Conservation (phyloP, 2,888 invertebrate genomes). For the Protophormia terraenovae region DNA sequence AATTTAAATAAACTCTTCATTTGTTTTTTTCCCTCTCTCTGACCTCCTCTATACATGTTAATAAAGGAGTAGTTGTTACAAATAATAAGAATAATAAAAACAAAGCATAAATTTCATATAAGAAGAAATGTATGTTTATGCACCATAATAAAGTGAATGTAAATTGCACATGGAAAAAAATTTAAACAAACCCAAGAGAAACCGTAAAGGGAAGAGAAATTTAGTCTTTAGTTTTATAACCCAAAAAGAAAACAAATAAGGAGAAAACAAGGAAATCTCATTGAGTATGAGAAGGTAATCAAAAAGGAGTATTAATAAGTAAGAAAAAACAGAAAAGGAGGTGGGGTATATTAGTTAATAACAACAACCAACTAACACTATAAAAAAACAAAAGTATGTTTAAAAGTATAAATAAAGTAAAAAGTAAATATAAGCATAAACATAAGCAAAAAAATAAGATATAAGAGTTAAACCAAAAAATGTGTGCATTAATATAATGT, state of each 20-base stretch:
- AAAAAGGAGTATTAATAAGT: background rate
- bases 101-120: background rate
- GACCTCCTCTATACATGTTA: background rate
- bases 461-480: background rate
- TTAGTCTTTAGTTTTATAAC: background rate
- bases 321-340: background rate
- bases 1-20: background rate
- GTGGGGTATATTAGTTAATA: slow-evolving; percentile 54
- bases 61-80: slow-evolving; percentile 11
- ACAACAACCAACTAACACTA: background rate
- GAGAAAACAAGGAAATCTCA: slow-evolving; percentile 33
- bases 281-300: slow-evolving; percentile 23
- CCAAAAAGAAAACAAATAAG: background rate
- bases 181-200: background rate
- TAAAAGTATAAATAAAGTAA: too few species aligned
- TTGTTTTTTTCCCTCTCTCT: slow-evolving; percentile 1
- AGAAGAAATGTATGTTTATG: background rate
- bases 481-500: slow-evolving; percentile 37
- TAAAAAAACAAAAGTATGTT: background rate
- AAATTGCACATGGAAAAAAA: background rate
- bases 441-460: slow-evolving; percentile 32
- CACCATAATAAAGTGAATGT: slow-evolving; percentile 46
- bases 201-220: background rate
- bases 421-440: background rate
- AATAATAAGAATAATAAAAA: background rate